Evolutionary conservation across 2,888 invertebrate genomes (phyloP), one percentile per base, ranked within the genome.

Genomic region (Campoplex capitator): DNA sequence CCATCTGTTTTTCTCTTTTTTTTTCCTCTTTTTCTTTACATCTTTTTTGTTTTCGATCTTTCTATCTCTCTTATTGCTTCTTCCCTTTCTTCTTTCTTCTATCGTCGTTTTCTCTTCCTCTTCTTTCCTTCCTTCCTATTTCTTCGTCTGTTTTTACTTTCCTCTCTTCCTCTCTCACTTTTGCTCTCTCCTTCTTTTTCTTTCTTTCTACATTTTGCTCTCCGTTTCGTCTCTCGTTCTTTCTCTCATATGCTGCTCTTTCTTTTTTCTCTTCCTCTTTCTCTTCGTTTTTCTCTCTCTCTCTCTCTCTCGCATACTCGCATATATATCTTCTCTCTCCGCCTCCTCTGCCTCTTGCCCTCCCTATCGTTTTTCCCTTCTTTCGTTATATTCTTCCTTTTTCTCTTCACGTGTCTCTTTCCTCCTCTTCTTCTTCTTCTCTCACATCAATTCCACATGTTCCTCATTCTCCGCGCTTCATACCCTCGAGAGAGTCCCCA

Each of bases 31-130:
- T 77, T 68, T 73, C 71, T 62, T 85, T 38, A 80, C 85, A 85
- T 75, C 82, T 82, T 79, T 79, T 81, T 88, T 84, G 67, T 77
- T 68, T 80, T 62, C 6, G 4, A 42, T 45, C 45, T 71, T 62
- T 70, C 74, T 56, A 48, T 35, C 91, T 91, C 91, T 92, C 89
- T 90, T 89, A 28, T 89, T 88, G 89, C 75, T 78, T 79, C 76
- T 77, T 68, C 68, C 71, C 48, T 87, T 48, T 74, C 85, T 84
- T 75, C 82, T 82, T 79, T 81, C 87, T 84, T 62, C 75, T 68
- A 80, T 62, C 1, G 1, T 77, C 77, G 70, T 78, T 87, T 84
- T 81, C 58, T 75, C 70, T 45, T 45, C 16, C n/a, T 42, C 16
- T 16, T n/a, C 56, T 58, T 9, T 6, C 77, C 78, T 85, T 86